phyloP scores from a whole-genome alignment of 2,888 invertebrate species.

The Coremacera marginata region DNA sequence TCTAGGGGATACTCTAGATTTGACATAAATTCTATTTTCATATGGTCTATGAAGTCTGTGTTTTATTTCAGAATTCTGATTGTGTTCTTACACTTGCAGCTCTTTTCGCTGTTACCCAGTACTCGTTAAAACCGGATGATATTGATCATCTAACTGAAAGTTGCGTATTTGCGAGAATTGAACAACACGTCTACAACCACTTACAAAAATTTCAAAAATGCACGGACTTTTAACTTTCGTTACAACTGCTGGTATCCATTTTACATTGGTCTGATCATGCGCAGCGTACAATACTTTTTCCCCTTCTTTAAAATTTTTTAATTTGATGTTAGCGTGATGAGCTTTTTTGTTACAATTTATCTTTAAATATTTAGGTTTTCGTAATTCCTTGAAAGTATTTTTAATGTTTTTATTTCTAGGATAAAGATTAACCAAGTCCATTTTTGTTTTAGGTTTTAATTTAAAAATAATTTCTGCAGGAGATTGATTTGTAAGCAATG shows the following conservation, averaged over 20 bases:
- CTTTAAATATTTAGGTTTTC: slow-evolving; percentile 4
- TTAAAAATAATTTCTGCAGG: slow-evolving; percentile 36
- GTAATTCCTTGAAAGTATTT: neutral
- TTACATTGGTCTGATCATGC: neutral
- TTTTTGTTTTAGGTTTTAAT: slow-evolving; percentile 37
- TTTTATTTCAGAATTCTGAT: neutral
- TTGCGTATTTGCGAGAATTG: too few relatives aligned
- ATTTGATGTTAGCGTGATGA: neutral
- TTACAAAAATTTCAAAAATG: too few relatives aligned
- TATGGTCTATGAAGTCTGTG: neutral
- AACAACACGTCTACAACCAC: too few relatives aligned
- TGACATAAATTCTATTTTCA: neutral
- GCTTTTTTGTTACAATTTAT: too few relatives aligned
- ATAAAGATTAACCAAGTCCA: too few relatives aligned
- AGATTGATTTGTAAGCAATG: slow-evolving; percentile 28
- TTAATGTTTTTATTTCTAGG: neutral
- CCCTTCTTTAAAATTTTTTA: neutral
- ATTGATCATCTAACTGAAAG: slow-evolving; percentile 33
- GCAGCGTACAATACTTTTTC: slow-evolving; percentile 25
- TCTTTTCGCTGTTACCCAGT: neutral
- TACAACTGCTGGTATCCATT: slow-evolving; percentile 33
- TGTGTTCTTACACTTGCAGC: too few relatives aligned
- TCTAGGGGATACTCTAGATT: neutral
- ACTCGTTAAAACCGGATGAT: slow-evolving; percentile 20
- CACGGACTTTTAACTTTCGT: slow-evolving; percentile 21